These are phyloP conservation scores for Gadopsis marmoratus DNA, from an alignment of 2,797 vertebrate species.

Conservation along the genomic window DNA sequence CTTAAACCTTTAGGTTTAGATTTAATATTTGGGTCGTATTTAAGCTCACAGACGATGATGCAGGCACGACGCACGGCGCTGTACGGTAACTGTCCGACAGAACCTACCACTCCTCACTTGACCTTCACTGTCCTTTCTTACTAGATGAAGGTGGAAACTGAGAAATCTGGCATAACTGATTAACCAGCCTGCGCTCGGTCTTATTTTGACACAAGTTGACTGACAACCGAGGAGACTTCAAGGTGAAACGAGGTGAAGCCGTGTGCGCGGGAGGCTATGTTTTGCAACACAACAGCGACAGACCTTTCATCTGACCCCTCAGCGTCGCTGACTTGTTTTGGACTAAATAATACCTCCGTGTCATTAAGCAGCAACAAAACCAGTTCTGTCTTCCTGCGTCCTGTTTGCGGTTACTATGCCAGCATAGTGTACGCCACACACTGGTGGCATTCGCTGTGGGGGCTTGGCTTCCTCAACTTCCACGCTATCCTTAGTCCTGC, in stretches of 20 bases:
- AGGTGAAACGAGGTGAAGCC: conserved; percentile 36
- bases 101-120: neutral
- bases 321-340: conserved; percentile 31
- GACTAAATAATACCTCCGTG: conserved; percentile 49
- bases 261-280: neutral
- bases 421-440: neutral
- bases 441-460: neutral
- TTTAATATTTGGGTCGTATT: neutral
- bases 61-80: neutral
- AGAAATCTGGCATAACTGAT: conserved; percentile 37
- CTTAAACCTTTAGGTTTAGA: neutral
- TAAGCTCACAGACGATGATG: neutral
- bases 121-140: conserved; percentile 31
- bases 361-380: conserved; percentile 9
- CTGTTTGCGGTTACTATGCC: conserved; percentile 28
- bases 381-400: neutral
- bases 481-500: conserved; percentile 31
- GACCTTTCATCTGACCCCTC: conserved; percentile 10
- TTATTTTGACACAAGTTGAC: conserved; percentile 38
- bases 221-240: conserved; percentile 40
- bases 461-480: conserved; percentile 21
- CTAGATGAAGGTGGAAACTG: neutral
- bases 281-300: conserved; percentile 37
- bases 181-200: conserved; percentile 19
- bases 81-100: neutral